Base-by-base conservation (phyloP, 2,888 invertebrate genomes). In the Byasa hedistus region DNA sequence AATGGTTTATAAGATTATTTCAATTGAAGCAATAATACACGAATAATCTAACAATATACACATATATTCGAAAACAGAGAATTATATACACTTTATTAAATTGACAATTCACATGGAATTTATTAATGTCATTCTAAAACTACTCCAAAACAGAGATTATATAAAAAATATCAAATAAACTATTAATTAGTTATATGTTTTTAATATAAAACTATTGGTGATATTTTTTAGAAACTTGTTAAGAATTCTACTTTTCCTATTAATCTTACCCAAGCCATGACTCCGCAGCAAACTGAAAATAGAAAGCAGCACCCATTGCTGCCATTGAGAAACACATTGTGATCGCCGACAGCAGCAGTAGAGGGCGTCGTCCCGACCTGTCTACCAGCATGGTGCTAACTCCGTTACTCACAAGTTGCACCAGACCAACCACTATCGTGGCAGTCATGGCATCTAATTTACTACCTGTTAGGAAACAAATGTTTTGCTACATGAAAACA, bases 351-450 rank as follows among this genome's bases (percentile, higher is more conserved):
- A 93, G 72, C 4, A 94, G 82, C 58, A 95, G 87, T 39, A 95
- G 83, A 1, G 93, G 92, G 44, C 93, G 83, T 10, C 95, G 80
- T 0, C 95, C 95, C 0, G 92, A 86, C 48, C 89, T 87, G 79
- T 95, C 95, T 24, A 94, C 93, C 59, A 93, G 72, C 78, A 93
- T 76, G 0, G 93, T 87, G 68, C 93, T 92, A 4, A 92, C 82
- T 1, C 83, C 88, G 73, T 93, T 93, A 69, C 92, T 89, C 1
- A 90, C 27, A 19, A 94, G 80, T 73, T 94, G 94, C 12, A 94
- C 93, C n/a, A 86, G 78, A 7, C 93, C 94, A 1, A 93, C 88
- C 54, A 92, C 80, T 57, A 94, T 92, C 1, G 93, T 93, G 0
- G 93, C 92, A 8, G 91, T 83, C 85, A 93, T 91, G 0, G 92